Percentiles rank a stretch among this genome's conserved stretches.
Conservation (phyloP, 2,888 invertebrate genomes). For the Catotricha subobsoleta region DNA sequence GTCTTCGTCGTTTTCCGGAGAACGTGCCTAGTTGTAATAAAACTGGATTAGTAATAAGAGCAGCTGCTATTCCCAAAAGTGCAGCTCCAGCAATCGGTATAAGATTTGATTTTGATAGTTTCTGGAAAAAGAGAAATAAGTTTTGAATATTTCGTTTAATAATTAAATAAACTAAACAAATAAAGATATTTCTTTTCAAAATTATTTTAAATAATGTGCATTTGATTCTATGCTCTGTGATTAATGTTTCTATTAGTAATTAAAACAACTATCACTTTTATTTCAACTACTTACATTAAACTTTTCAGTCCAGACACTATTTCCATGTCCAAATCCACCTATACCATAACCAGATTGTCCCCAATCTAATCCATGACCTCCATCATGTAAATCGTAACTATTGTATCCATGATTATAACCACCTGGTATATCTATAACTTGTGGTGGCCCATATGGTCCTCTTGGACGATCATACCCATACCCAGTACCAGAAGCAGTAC, state of each 20-base stretch:
- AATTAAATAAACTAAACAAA: background rate
- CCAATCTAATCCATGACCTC: constrained; percentile 11
- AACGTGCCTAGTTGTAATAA: constrained; percentile 60
- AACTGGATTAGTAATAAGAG: constrained; percentile 58
- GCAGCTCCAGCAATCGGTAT: constrained; percentile 64
- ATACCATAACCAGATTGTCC: constrained; percentile 14
- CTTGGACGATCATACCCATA: constrained; percentile 1
- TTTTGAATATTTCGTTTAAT: background rate
- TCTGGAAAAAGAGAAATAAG: constrained; percentile 9
- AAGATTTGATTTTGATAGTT: constrained; percentile 37
- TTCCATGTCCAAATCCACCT: background rate
- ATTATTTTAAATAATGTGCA: no score
- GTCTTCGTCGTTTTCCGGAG: constrained; percentile 29
- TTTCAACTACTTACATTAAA: background rate
- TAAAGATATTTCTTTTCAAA: background rate
- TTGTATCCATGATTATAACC: constrained; percentile 9
- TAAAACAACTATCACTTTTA: no score
- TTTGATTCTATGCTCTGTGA: no score
- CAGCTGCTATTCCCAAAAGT: constrained; percentile 62
- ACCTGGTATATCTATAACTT: constrained; percentile 12
- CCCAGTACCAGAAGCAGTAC: background rate
- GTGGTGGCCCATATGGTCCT: constrained; percentile 14
- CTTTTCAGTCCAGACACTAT: constrained; percentile 1
- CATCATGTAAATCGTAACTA: constrained; percentile 14
- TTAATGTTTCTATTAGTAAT: no score